Conservation (phyloP, 2,113 vertebrate species). For the Copsychus sechellarum region DNA sequence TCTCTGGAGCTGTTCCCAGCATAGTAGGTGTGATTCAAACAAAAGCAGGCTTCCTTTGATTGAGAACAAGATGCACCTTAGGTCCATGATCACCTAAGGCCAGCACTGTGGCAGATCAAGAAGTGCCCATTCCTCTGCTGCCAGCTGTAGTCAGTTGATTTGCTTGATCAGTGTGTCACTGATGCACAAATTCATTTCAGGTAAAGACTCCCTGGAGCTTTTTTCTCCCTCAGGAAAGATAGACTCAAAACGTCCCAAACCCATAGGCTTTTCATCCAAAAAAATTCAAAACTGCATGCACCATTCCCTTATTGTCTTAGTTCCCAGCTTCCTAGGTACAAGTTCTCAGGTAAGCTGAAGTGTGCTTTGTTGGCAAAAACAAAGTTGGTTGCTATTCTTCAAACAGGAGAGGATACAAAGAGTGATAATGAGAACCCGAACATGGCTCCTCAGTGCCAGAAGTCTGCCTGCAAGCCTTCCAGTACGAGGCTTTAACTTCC, state of each 20-base stretch:
- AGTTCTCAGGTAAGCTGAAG: neutral
- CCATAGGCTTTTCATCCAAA: neutral
- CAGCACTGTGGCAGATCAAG: neutral
- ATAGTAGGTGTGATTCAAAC: neutral
- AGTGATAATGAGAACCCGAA: fast-evolving
- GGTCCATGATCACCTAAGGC: neutral
- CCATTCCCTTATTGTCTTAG: neutral
- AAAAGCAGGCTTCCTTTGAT: neutral
- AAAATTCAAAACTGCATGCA: neutral
- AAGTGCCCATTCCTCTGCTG: neutral
- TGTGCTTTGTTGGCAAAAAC: neutral
- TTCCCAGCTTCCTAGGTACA: neutral
- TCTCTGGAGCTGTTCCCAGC: neutral
- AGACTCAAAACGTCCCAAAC: neutral
- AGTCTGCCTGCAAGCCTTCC: neutral
- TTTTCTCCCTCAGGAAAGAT: neutral
- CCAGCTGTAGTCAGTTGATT: neutral
- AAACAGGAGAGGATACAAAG: neutral
- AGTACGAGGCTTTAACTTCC: neutral
- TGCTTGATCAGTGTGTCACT: neutral
- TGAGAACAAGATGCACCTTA: neutral
- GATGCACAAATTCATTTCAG: neutral
- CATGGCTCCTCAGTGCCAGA: neutral
- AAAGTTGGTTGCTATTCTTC: neutral
- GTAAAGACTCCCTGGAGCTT: neutral